phyloP scores from a whole-genome alignment of 2,797 vertebrate genomes.

The Amphiprion clarkii region DNA sequence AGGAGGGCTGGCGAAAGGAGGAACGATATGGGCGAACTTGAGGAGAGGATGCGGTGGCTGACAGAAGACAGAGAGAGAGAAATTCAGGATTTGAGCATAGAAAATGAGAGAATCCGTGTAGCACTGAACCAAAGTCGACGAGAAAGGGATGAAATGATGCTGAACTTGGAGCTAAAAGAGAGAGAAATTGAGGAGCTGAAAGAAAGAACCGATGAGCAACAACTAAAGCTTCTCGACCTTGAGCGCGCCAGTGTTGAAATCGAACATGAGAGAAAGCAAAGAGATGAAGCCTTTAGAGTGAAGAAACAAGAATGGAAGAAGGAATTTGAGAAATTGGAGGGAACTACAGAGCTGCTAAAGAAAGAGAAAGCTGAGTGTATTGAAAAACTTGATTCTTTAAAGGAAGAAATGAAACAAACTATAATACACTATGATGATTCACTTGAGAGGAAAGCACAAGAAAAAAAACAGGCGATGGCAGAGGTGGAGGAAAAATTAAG shows the following conservation, averaged over 20 bases:
- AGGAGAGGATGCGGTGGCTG: conserved; percentile 82
- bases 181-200: conserved; percentile 79
- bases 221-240: conserved; percentile 75
- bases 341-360: conserved; percentile 32
- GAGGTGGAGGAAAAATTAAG: conserved; percentile 44
- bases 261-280: conserved; percentile 63
- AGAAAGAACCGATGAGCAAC: conserved; percentile 80
- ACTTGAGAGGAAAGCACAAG: conserved; percentile 50
- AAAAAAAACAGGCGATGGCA: conserved; percentile 23
- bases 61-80: conserved; percentile 84
- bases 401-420: conserved; percentile 48
- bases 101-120: conserved; percentile 64
- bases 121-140: conserved; percentile 52
- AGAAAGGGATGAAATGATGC: conserved; percentile 53
- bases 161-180: conserved; percentile 71
- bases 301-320: conserved; percentile 43
- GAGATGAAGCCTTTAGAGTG: conserved; percentile 50
- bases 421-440: conserved; percentile 47
- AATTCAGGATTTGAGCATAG: conserved; percentile 77
- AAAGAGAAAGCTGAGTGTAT: conserved; percentile 61
- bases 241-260: conserved; percentile 53
- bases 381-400: conserved; percentile 41
- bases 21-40: conserved; percentile 74
- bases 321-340: conserved; percentile 40
- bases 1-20: conserved; percentile 56